A percentile compares a stretch with the other conserved stretches of the same genome.
phyloP scores from a whole-genome alignment of 1,140 invertebrate genomes.

The Bombus soroeensis region DNA sequence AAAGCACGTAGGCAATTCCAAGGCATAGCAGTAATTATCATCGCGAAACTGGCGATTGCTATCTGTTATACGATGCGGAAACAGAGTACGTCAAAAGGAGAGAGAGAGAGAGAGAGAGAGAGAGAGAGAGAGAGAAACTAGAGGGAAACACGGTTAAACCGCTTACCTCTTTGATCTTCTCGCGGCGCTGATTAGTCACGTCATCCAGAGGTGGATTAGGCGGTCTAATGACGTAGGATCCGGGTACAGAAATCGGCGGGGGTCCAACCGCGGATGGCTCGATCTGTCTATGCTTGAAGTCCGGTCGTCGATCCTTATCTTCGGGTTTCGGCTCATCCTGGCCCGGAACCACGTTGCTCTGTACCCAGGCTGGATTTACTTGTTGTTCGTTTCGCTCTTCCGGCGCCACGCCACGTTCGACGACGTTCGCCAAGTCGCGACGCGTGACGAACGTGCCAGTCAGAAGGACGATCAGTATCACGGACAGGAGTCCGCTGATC shows the following conservation, averaged over 20 bases:
- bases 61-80: background rate
- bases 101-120: background rate
- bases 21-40: background rate
- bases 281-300: conserved; percentile 72
- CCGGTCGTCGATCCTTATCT: conserved; percentile 73
- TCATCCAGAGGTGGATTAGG: conserved; percentile 84
- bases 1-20: background rate
- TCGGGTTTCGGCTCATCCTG: conserved; percentile 70
- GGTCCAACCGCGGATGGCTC: conserved; percentile 78
- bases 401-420: conserved; percentile 75
- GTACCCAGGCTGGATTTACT: conserved; percentile 76
- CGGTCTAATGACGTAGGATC: conserved; percentile 83
- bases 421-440: conserved; percentile 73
- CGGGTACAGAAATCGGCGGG: conserved; percentile 81
- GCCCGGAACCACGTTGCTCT: conserved; percentile 74
- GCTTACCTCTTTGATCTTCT: conserved; percentile 89
- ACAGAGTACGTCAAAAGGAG: background rate
- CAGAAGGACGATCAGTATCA: conserved; percentile 78
- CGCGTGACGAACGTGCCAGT: conserved; percentile 78
- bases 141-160: conserved; percentile 3
- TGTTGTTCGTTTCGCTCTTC: conserved; percentile 74
- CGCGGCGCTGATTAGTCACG: conserved; percentile 85
- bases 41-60: background rate
- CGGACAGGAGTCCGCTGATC: conserved; percentile 79
- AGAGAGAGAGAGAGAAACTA: background rate